These are phyloP conservation scores for Brachionus paranguensis DNA, from an alignment of 1,140 invertebrate species.

Conservation along the genomic window DNA sequence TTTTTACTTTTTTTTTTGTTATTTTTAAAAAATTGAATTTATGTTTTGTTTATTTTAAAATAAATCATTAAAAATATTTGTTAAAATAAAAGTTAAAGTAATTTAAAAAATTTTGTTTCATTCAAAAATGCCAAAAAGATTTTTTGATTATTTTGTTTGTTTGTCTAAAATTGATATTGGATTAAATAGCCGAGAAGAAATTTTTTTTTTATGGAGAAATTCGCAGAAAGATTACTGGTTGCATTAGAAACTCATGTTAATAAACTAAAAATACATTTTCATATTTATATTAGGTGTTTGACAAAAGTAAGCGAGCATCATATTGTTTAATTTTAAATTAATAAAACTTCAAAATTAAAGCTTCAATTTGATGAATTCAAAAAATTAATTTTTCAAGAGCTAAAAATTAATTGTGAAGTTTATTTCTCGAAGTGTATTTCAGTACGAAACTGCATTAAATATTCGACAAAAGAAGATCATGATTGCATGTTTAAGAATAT, in stretches of 20 bases:
- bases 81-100: too few species aligned
- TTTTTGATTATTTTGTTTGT: neutral
- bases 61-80: too few species aligned
- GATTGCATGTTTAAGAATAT: neutral
- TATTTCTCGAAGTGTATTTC: neutral
- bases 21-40: too few species aligned
- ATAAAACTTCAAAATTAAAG: neutral
- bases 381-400: neutral
- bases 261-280: neutral
- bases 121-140: too few species aligned
- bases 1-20: too few species aligned
- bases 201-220: neutral
- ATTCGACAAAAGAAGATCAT: too few species aligned
- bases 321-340: neutral
- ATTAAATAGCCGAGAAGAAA: neutral
- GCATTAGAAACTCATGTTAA: neutral
- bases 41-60: too few species aligned
- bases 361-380: neutral
- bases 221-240: neutral
- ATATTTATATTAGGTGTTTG: neutral
- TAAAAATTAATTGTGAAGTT: neutral
- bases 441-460: too few species aligned
- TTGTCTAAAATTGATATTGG: neutral
- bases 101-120: too few species aligned
- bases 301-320: neutral